Percentiles rank a stretch among this genome's conserved stretches.
These are phyloP conservation scores for Alviniconcha strummeri DNA, from an alignment of 2,888 invertebrate species.

Conservation along the genomic window DNA sequence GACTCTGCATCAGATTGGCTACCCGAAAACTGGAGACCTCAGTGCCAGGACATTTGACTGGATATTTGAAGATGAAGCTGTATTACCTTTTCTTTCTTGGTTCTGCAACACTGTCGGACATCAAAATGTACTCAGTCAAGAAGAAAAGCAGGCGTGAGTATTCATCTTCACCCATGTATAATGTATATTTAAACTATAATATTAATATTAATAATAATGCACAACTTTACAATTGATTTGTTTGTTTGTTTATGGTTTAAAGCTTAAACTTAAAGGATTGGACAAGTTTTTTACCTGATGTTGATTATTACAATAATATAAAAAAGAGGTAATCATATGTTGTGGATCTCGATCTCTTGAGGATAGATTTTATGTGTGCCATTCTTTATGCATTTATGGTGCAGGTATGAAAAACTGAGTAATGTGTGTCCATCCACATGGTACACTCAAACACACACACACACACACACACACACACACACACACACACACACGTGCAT, in stretches of 20 bases:
- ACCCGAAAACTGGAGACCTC: conserved; percentile 56
- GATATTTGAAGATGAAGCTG: conserved; percentile 61
- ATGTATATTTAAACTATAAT: too few species aligned
- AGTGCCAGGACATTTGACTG: conserved; percentile 61
- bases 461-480: not conserved
- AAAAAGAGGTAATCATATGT: too few species aligned
- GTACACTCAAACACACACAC: not conserved
- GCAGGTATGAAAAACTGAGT: too few species aligned
- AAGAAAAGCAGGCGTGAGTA: conserved; percentile 57
- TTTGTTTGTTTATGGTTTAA: too few species aligned
- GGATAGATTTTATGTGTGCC: too few species aligned
- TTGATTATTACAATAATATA: too few species aligned
- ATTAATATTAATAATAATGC: not conserved
- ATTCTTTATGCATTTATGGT: too few species aligned
- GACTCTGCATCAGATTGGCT: conserved; percentile 57
- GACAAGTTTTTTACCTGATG: too few species aligned
- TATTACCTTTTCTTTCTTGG: conserved; percentile 62
- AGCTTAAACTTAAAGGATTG: too few species aligned
- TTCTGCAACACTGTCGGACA: conserved; percentile 57
- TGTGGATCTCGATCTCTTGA: too few species aligned
- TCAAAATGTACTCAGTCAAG: conserved; percentile 52
- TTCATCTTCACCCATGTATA: too few species aligned
- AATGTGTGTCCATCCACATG: not conserved
- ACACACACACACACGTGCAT: not conserved
- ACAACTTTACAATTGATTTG: not conserved